Percentiles rank a stretch among this genome's conserved stretches.
phyloP scores from a whole-genome alignment of 2,888 invertebrate species.

The Arge pagana region DNA sequence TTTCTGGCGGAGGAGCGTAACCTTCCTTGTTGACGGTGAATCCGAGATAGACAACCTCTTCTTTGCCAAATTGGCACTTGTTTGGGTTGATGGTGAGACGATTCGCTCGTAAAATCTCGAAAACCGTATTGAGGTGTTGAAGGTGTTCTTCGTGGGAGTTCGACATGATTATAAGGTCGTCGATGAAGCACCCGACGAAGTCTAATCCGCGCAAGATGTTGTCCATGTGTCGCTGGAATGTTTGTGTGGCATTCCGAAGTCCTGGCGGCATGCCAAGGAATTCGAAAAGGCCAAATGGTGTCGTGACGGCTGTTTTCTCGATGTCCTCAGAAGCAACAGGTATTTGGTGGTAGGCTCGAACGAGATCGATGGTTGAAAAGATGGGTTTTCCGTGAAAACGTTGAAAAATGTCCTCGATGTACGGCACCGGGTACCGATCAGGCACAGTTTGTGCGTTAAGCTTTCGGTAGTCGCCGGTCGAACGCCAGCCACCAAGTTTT shows the following conservation, averaged over 20 bases:
- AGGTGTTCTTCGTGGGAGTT: constrained; percentile 26
- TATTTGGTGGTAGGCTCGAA: constrained; percentile 37
- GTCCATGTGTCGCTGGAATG: constrained; percentile 40
- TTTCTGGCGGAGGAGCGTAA: constrained; percentile 23
- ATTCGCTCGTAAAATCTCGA: constrained; percentile 26
- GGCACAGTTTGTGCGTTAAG: constrained; percentile 37
- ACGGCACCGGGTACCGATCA: constrained; percentile 40
- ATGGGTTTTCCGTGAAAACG: constrained; percentile 27
- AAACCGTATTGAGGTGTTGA: constrained; percentile 27
- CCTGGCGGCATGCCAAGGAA: constrained; percentile 38
- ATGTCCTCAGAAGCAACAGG: constrained; percentile 33
- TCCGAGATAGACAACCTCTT: constrained; percentile 27
- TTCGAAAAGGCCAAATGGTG: constrained; percentile 40
- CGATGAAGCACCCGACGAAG: constrained; percentile 33
- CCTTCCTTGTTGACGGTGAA: constrained; percentile 22
- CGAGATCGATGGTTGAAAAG: constrained; percentile 29
- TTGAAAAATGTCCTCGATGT: constrained; percentile 36
- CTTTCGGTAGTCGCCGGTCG: constrained; percentile 40
- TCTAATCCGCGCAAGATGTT: constrained; percentile 23
- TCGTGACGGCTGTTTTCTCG: constrained; percentile 37
- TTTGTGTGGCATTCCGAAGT: constrained; percentile 36
- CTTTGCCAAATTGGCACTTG: constrained; percentile 31
- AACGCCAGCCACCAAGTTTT: constrained; percentile 32
- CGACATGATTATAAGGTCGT: constrained; percentile 37
- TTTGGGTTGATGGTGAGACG: constrained; percentile 35